Evolutionary conservation across 2,113 vertebrate genomes (phyloP), one percentile per base, ranked within the genome.

Genomic region (Mesitornis unicolor): DNA sequence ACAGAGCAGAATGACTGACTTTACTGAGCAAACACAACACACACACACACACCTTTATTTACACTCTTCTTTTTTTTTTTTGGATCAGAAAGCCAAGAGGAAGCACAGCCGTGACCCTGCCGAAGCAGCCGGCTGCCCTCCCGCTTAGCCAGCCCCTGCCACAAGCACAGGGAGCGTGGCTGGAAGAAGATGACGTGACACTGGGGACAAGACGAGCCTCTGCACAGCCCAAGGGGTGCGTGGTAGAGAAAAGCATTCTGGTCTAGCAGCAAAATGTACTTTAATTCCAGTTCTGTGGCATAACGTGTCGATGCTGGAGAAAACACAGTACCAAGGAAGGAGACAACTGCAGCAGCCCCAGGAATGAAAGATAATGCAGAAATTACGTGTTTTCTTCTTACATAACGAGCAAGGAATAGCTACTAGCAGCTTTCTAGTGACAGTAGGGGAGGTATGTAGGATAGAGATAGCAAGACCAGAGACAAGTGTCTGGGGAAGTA

Each of bases 301-400:
- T 42, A 45, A 79, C 16, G 60, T 63, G 74, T 95, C 16, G 5
- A 73, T 48, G 69, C 42, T 4, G 1, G 74, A 84, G 57, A 73
- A 77, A 73, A 69, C 73, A 69, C 38, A 3, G 13, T 45, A 80
- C 85, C 74, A 28, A 64, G 81, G 74, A 65, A 45, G 13, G 36
- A 31, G 43, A 90, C 20, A 57, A 70, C n/a, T 38, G 71, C 84
- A 68, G 88, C 15, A 36, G 89, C 69, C 67, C 35, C 42, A 13
- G 85, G 93, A 82, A 60, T 24, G 71, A 68, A 84, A 86, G 94
- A 91, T 94, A 76, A 87, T 21, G 64, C 47, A 93, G 93, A 92
- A 76, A 17, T n/a, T 1, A 59, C 5, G n/a, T 5, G 0, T 9
- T 43, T 56, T 89, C 64, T 65, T 61, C 45, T 48, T 53, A 47